Evolutionary conservation across 2,113 vertebrate genomes (phyloP), one percentile per base, ranked within the genome.

Genomic region (Peromyscus polionotus): DNA sequence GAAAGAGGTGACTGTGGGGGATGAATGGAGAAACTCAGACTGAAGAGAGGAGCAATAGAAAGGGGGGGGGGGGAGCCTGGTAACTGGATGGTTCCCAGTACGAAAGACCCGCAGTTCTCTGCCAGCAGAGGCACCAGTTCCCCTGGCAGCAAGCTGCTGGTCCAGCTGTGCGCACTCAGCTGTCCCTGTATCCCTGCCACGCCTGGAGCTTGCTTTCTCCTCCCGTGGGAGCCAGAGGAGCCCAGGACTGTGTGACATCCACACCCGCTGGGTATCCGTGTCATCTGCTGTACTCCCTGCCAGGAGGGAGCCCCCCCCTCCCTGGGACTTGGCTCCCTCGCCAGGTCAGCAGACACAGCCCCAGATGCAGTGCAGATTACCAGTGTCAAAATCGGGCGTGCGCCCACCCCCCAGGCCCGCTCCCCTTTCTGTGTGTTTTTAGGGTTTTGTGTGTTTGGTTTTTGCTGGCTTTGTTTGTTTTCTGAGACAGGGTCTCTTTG

Each of bases 1-100:
- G 45, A 26, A 89, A 87, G 85, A 88, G 76, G 80, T 75, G 73
- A 70, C 84, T 91, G 24, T 11, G 10, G 88, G 96, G 91, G 85
- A 45, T 39, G 77, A 91, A 57, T 24, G 12, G 45, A 48, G 11
- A 31, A 39, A 77, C 59, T 67, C 73, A 88, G 93, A 79, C 70
- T 65, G 33, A 80, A 73, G 70, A 81, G 92, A 97, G 95, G 91
- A 51, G 57, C 75, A 42, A 65, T 90, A 93, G 93, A 96, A 97
- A 42, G 39, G 93, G 89, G 96, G 96, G 88, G 92, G 54, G 95
- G 97, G 84, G 96, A 97, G 92, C 92, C 96, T 79, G 75, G 80
- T 88, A 75, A 96, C 83, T 95, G 92, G 84, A 93, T 48, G 65
- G 39, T 91, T 91, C 61, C 1, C 12, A 94, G 89, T 89, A 86